Evolutionary conservation across 2,113 vertebrate species (phyloP).

Genomic region (Gasterosteus nipponicus): DNA sequence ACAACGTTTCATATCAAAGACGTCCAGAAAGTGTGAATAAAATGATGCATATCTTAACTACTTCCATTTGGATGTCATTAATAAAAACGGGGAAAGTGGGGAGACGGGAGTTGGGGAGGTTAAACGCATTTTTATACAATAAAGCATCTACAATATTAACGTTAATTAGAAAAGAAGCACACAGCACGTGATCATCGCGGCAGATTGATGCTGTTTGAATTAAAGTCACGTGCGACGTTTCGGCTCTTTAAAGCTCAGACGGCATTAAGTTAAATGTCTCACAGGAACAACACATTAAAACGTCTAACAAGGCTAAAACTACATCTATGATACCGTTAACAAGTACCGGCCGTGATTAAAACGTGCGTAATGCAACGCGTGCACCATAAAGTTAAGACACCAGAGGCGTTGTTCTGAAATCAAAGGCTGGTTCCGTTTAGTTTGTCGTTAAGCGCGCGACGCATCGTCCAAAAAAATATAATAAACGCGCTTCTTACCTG

Average conservation of each 20-base stretch:
- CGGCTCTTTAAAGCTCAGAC: background rate
- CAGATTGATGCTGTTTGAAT: constrained; percentile 16
- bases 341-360: background rate
- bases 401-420: background rate
- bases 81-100: background rate
- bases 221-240: constrained; percentile 13
- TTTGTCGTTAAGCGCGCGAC: background rate
- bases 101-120: background rate
- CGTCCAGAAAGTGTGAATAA: background rate
- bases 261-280: background rate
- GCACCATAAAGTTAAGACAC: background rate
- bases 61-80: background rate
- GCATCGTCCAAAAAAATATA: background rate
- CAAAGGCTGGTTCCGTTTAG: background rate
- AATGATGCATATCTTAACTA: background rate
- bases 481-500: constrained; percentile 55
- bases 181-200: background rate
- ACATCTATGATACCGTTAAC: background rate
- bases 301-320: background rate
- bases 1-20: background rate
- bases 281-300: background rate
- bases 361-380: background rate
- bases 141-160: background rate
- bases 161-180: background rate
- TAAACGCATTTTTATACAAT: background rate